Evolutionary conservation across 2,113 vertebrate genomes (phyloP).

Genomic region (Anhinga rufa): DNA sequence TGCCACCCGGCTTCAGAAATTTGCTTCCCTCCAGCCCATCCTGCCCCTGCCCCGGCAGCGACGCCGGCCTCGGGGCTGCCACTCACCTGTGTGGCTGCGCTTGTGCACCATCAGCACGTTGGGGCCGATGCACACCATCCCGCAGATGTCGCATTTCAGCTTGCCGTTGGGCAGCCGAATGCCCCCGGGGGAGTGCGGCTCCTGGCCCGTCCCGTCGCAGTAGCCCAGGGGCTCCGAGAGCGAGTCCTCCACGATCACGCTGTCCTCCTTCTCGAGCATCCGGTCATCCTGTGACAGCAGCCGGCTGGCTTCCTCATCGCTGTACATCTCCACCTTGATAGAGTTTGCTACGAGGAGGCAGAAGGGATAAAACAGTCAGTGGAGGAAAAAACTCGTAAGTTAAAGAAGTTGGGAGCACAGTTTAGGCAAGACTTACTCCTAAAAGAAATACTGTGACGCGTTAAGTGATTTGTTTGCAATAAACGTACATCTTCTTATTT

Average conservation of each 20-base stretch:
- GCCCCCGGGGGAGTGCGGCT: constrained; percentile 84
- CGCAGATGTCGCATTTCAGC: constrained; percentile 93
- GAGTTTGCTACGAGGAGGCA: constrained; percentile 79
- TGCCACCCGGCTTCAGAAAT: not conserved
- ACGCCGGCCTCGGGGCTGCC: not conserved
- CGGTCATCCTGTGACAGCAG: constrained; percentile 73
- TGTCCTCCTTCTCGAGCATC: constrained; percentile 79
- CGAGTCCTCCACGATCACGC: constrained; percentile 72
- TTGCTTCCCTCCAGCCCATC: not conserved
- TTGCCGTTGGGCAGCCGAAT: constrained; percentile 93
- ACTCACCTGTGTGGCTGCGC: constrained; percentile 94
- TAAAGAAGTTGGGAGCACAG: not conserved
- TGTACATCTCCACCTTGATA: constrained; percentile 96
- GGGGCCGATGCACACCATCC: constrained; percentile 96
- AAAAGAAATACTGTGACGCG: rapidly evolving
- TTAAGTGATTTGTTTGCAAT: not conserved
- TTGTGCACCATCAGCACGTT: constrained; percentile 99
- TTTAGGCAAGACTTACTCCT: not conserved
- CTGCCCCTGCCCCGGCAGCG: not conserved
- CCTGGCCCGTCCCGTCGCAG: constrained; percentile 78
- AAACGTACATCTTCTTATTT: not conserved
- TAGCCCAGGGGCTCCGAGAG: constrained; percentile 78
- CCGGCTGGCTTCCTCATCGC: constrained; percentile 85
- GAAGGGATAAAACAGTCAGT: not conserved
- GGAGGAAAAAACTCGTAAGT: not conserved